Percentiles rank a stretch among this genome's conserved stretches.
phyloP scores from a whole-genome alignment of 1,140 invertebrate species.

The Babylonia areolata region DNA sequence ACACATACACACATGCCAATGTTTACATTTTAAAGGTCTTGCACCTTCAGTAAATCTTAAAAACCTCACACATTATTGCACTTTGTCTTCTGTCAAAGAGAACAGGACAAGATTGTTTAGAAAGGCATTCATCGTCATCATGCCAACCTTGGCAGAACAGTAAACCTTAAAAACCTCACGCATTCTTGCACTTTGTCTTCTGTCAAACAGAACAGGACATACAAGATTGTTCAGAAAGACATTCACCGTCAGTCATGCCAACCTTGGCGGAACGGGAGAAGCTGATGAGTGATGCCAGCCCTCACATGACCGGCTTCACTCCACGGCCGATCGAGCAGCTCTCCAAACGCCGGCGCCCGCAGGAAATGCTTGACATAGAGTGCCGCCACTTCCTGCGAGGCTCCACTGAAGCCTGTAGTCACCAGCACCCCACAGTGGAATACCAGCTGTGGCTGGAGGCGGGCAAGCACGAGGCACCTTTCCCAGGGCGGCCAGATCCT shows the following conservation, averaged over 20 bases:
- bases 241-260: slow-evolving; percentile 52
- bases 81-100: too few relatives aligned
- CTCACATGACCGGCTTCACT: slow-evolving; percentile 68
- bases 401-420: slow-evolving; percentile 53
- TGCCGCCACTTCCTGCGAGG: slow-evolving; percentile 70
- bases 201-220: not conserved
- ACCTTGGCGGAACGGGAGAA: slow-evolving; percentile 67
- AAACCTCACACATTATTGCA: too few relatives aligned
- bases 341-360: slow-evolving; percentile 55
- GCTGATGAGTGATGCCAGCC: slow-evolving; percentile 52
- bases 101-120: too few relatives aligned
- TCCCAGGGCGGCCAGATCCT: slow-evolving; percentile 63
- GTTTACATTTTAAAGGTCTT: too few relatives aligned
- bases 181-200: not conserved
- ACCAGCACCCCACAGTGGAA: slow-evolving; percentile 63
- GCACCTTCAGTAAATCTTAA: too few relatives aligned
- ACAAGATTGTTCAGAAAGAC: not conserved
- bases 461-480: slow-evolving; percentile 69
- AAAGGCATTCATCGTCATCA: too few relatives aligned
- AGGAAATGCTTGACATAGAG: slow-evolving; percentile 71
- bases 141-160: too few relatives aligned
- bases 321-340: slow-evolving; percentile 68
- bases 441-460: slow-evolving; percentile 74
- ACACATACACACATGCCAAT: not conserved
- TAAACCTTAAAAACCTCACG: too few relatives aligned